Conservation (phyloP, 2,888 invertebrate genomes). For the Silvanus unidentatus region DNA sequence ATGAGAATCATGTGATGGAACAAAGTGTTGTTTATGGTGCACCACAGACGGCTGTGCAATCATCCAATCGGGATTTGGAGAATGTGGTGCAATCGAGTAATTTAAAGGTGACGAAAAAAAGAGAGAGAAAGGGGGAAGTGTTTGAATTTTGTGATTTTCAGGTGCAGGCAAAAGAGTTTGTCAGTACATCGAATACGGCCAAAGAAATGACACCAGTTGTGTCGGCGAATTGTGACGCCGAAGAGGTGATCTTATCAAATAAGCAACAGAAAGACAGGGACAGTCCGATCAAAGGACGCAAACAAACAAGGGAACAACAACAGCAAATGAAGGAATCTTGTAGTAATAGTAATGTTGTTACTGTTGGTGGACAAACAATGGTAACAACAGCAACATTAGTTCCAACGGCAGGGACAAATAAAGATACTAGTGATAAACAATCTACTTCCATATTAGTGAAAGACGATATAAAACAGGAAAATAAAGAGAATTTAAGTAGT, state of each 20-base stretch:
- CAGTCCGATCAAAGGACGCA: conserved; percentile 42
- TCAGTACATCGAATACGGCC: conserved; percentile 33
- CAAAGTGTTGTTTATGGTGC: conserved; percentile 5
- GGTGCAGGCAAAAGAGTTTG: conserved; percentile 44
- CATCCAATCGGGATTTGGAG: conserved; percentile 29
- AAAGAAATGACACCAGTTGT: conserved; percentile 55
- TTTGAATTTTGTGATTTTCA: conserved; percentile 14
- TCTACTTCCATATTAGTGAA: conserved; percentile 20
- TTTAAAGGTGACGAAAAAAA: conserved; percentile 45
- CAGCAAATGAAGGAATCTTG: too few relatives aligned
- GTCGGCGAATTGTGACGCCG: conserved; percentile 65
- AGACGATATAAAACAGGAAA: background rate
- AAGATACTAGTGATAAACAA: conserved; percentile 26
- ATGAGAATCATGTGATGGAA: background rate
- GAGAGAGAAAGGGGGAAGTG: too few relatives aligned
- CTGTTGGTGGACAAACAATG: conserved; percentile 4
- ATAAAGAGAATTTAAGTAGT: background rate
- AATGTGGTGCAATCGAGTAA: conserved; percentile 40
- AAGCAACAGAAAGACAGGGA: conserved; percentile 41
- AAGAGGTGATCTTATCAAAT: conserved; percentile 55
- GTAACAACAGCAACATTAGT: background rate
- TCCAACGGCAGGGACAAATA: conserved; percentile 8
- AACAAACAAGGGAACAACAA: conserved; percentile 27
- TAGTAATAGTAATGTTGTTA: too few relatives aligned
- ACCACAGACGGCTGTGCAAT: conserved; percentile 28